Evolutionary conservation across 2,113 vertebrate genomes (phyloP), one percentile per base, ranked within the genome.

Genomic region (Phyllopteryx taeniolatus): DNA sequence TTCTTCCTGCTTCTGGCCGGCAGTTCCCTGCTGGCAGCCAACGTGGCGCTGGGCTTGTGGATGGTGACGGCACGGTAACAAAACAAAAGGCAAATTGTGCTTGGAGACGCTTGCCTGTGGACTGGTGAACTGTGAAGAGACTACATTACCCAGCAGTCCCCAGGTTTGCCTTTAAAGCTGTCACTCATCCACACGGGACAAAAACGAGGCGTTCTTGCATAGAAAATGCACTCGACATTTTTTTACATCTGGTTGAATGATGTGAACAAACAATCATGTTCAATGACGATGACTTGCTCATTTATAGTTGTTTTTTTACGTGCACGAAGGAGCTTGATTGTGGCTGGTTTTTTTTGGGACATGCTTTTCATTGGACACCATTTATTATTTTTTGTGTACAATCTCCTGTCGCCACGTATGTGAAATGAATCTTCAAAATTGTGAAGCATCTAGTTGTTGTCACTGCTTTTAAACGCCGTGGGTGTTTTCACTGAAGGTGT

Each of bases 11-110:
- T 99, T 88, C 92, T 99, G 79, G 94, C 90, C 46, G 98, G 98
- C 87, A 99, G 96, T 79, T 82, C 94, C 27, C 94, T 99, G 85
- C 87, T 99, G 77, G 97, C 95, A n/a, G 95, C 96, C 84, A 99
- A 99, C 12, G 95, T 99, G 76, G 95, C 95, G 2, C 92, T 99
- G 79, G 97, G 98, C 75, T 94, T 99, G 74, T 99, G 98, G 98
- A 95, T 99, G 96, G 96, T 99, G 77, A 98, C 97, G 9, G 96
- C 96, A 0, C 94, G 97, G 82, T 98, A 96, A 42, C 33, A 14
- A 43, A 2, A 3, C 5, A 13, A 20, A 15, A 27, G 27, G 27
- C 27, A 27, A 27, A 27, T 27, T 27, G 27, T 27, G 27, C 27
- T 27, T 27, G 27, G 27, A 27, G 27, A 17, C 15, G 10, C 42